Evolutionary conservation across 1,140 invertebrate genomes (phyloP).

Genomic region (Nylanderia fulva): DNA sequence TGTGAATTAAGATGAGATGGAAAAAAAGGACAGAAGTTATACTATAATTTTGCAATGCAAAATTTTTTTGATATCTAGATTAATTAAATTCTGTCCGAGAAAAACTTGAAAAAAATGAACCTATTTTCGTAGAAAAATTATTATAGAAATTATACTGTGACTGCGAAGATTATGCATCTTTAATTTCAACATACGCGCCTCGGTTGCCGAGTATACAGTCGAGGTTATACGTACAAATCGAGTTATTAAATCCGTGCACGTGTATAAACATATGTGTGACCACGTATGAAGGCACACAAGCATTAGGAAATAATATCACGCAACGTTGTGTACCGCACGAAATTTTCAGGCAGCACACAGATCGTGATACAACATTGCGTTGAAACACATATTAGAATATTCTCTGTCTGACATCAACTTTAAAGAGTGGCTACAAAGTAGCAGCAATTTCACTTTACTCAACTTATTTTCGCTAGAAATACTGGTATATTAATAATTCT

Average conservation of each 20-base stretch:
- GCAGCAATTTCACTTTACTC: background rate
- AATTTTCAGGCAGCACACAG: background rate
- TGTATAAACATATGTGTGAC: constrained; percentile 17
- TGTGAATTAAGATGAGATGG: background rate
- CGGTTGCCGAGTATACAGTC: background rate
- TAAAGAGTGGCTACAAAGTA: background rate
- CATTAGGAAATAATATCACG: constrained; percentile 21
- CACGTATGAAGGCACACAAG: constrained; percentile 18
- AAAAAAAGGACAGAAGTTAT: background rate
- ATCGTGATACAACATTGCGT: background rate
- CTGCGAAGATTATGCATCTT: background rate
- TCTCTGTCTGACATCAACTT: background rate
- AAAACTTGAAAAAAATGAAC: background rate
- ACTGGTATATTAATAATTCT: background rate
- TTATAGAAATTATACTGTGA: background rate
- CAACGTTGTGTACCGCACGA: constrained; percentile 6
- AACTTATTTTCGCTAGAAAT: background rate
- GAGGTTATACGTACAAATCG: constrained; percentile 17
- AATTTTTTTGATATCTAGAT: background rate
- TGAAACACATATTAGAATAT: constrained; percentile 3
- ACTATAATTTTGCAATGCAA: background rate
- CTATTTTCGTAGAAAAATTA: background rate
- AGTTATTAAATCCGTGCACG: constrained; percentile 39
- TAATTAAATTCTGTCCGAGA: background rate
- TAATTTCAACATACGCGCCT: constrained; percentile 1